phyloP scores from a whole-genome alignment of 2,113 vertebrate species.

The Sebastes fasciatus region DNA sequence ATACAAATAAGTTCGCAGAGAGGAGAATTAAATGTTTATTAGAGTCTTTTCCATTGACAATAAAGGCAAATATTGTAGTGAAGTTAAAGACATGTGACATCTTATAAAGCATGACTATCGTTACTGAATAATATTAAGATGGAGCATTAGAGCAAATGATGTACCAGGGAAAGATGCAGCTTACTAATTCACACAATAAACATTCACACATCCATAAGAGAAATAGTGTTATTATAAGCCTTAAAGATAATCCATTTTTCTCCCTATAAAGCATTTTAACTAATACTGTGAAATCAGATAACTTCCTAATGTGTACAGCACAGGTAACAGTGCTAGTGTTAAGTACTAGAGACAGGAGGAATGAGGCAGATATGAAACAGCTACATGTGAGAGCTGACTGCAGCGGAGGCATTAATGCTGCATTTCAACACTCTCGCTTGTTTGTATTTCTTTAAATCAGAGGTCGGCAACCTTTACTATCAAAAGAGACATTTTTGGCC shows the following conservation, averaged over 20 bases:
- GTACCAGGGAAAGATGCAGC: not conserved
- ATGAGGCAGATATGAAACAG: not conserved
- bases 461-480: too few species aligned
- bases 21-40: not conserved
- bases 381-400: too few species aligned
- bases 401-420: too few species aligned
- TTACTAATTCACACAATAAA: too few species aligned
- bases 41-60: not conserved
- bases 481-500: too few species aligned
- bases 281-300: not conserved
- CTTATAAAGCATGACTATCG: not conserved
- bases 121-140: not conserved
- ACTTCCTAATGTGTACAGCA: not conserved
- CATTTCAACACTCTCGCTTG: not conserved
- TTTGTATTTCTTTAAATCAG: not conserved
- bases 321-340: not conserved
- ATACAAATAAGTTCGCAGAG: not conserved
- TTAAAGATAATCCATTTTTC: not conserved
- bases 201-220: not conserved
- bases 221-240: not conserved
- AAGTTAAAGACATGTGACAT: not conserved
- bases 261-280: not conserved
- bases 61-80: not conserved
- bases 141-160: not conserved
- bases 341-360: not conserved